Evolutionary conservation across 2,113 vertebrate genomes (phyloP).

Genomic region (Hipposideros armiger): DNA sequence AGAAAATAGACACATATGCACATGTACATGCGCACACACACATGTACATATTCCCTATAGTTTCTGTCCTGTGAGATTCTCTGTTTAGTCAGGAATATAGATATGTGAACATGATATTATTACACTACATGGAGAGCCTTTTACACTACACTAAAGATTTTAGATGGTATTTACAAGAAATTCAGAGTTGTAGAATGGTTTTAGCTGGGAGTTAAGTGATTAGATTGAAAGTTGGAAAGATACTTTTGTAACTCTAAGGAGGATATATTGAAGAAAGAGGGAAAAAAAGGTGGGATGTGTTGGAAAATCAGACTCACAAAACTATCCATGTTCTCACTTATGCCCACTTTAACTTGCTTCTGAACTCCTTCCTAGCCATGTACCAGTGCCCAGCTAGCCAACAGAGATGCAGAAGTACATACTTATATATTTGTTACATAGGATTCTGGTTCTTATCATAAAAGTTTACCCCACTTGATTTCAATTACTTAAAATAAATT

Average conservation of each 20-base stretch:
- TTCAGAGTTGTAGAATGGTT: neutral
- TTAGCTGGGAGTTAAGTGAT: neutral
- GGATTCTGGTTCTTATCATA: neutral
- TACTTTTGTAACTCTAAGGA: neutral
- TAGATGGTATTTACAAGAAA: neutral
- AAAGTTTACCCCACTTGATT: neutral
- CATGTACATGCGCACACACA: accelerated
- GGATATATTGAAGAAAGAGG: neutral
- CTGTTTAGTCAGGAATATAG: neutral
- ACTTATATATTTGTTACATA: neutral
- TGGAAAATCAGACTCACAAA: neutral
- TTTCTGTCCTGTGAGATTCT: neutral
- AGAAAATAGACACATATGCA: neutral
- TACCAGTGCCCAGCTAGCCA: neutral
- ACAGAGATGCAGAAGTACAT: neutral
- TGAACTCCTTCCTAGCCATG: neutral
- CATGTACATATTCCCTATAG: neutral
- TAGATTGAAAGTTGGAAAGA: neutral
- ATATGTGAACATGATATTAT: neutral
- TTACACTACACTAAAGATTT: neutral
- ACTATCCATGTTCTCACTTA: neutral
- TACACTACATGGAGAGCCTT: neutral
- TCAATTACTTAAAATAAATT: neutral
- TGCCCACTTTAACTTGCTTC: neutral
- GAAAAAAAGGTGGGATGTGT: neutral